Conservation (phyloP, 2,797 vertebrate species). For the Macropus fuliginosus region DNA sequence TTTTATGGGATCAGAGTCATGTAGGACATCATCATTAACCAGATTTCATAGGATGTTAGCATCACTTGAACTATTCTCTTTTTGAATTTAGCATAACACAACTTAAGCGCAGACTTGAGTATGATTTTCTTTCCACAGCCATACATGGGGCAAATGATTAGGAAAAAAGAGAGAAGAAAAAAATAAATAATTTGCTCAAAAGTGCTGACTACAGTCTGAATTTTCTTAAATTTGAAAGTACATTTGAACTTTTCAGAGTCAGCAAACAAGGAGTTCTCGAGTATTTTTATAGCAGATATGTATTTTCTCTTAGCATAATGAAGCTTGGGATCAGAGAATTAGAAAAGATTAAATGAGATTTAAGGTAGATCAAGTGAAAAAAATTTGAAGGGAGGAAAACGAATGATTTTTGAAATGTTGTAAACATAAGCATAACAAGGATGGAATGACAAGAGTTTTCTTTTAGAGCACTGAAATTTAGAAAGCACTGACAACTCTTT, state of each 20-base stretch:
- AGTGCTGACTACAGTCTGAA: conserved; percentile 12
- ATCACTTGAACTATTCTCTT: not conserved
- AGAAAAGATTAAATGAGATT: not conserved
- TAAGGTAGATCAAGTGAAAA: not conserved
- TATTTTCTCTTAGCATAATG: not conserved
- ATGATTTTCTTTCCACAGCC: not conserved
- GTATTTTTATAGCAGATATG: not conserved
- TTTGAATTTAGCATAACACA: not conserved
- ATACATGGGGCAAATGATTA: not conserved
- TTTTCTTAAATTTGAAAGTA: not conserved
- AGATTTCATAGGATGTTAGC: not conserved
- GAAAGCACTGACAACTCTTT: not conserved
- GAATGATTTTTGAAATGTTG: not conserved
- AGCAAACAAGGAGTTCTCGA: not conserved
- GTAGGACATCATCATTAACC: not conserved
- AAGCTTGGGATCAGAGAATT: not conserved
- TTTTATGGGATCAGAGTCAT: conserved; percentile 4
- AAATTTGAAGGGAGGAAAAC: not conserved
- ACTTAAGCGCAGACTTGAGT: not conserved
- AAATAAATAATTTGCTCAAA: conserved; percentile 8
- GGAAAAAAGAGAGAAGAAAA: not conserved
- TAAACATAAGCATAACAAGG: not conserved
- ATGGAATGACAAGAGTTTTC: not conserved
- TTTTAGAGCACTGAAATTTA: not conserved
- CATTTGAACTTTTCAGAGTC: not conserved